Conservation (phyloP, 2,113 vertebrate species). For the Phylloscopus whistleri region DNA sequence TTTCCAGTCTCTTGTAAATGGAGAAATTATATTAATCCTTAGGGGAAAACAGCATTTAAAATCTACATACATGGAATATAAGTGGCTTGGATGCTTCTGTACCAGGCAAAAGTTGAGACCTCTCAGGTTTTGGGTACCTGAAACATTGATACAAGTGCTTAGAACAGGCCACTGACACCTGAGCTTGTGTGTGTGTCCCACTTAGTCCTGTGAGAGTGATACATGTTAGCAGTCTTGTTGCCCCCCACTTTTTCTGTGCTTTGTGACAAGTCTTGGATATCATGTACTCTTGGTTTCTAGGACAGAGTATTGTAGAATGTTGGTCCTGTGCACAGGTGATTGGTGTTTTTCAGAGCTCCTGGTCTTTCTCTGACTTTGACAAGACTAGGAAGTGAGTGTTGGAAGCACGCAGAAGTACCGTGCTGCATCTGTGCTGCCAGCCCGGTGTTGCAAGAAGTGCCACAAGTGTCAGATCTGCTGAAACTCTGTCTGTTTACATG, state of each 20-base stretch:
- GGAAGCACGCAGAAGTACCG: rapidly evolving
- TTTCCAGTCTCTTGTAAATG: neutral
- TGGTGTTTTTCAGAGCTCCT: neutral
- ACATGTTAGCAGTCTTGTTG: neutral
- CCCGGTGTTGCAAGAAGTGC: neutral
- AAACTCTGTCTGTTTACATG: rapidly evolving
- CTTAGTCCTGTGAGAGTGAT: neutral
- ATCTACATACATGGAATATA: neutral
- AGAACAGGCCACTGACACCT: neutral
- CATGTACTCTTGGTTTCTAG: neutral
- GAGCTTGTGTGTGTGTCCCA: neutral
- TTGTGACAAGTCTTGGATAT: neutral
- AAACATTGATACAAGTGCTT: rapidly evolving
- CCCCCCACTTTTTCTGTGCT: neutral
- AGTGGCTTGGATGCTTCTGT: neutral
- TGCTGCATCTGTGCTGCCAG: neutral
- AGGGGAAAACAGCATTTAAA: neutral
- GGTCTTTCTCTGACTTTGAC: neutral
- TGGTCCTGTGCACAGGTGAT: neutral
- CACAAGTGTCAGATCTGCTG: neutral
- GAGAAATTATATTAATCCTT: neutral
- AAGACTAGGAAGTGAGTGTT: neutral
- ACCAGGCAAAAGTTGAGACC: neutral
- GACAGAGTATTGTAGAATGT: neutral
- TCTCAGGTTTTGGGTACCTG: neutral